Evolutionary conservation across 2,888 invertebrate genomes (phyloP).

Genomic region (Nebria brevicollis): DNA sequence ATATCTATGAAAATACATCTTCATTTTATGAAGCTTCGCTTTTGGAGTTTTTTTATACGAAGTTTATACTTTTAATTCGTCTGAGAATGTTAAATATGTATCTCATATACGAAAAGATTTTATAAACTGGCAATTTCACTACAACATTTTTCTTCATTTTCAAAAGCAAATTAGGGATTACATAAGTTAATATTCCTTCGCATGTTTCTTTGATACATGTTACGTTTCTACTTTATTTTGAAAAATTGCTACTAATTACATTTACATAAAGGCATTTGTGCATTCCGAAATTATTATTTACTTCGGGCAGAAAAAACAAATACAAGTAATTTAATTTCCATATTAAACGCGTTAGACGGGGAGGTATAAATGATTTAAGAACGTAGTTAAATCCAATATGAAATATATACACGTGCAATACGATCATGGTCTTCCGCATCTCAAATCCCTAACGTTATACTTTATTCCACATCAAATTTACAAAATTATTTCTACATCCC

Average conservation of each 20-base stretch:
- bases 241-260: slow-evolving; percentile 39
- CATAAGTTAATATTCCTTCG: slow-evolving; percentile 30
- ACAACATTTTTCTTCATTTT: not conserved
- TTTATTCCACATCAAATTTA: not conserved
- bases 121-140: slow-evolving; percentile 19
- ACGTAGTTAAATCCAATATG: slow-evolving; percentile 11
- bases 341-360: slow-evolving; percentile 33
- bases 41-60: not conserved
- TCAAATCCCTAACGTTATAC: not conserved
- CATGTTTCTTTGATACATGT: slow-evolving; percentile 29
- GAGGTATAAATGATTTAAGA: slow-evolving; percentile 42
- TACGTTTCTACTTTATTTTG: slow-evolving; percentile 22
- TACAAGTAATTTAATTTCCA: slow-evolving; percentile 42
- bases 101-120: not conserved
- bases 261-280: slow-evolving; percentile 40
- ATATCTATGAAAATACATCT: no score
- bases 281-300: slow-evolving; percentile 17
- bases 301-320: slow-evolving; percentile 23
- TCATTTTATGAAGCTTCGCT: no score
- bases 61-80: not conserved
- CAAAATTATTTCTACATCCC: no score
- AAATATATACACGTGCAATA: slow-evolving; percentile 16
- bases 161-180: not conserved
- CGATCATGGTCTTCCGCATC: not conserved
- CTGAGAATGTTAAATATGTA: not conserved